Evolutionary conservation across 2,113 vertebrate genomes (phyloP).

Genomic region (Phocoena phocoena): DNA sequence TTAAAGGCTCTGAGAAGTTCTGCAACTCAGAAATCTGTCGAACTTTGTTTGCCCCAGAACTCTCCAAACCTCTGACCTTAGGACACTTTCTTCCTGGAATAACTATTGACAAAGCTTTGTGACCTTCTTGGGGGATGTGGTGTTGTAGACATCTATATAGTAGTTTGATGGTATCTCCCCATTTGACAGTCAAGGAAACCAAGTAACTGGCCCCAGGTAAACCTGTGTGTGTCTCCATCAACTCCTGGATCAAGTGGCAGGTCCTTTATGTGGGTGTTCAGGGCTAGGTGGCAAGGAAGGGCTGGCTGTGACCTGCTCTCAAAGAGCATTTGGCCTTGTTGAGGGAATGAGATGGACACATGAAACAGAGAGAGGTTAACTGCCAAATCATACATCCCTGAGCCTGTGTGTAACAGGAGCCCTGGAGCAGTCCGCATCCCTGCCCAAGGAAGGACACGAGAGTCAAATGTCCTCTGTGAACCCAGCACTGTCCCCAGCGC

Average conservation of each 20-base stretch:
- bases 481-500: neutral
- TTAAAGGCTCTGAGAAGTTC: constrained; percentile 24
- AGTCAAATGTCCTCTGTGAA: neutral
- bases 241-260: neutral
- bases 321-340: neutral
- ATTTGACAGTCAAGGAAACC: neutral
- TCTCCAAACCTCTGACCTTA: neutral
- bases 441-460: neutral
- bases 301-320: neutral
- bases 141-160: neutral
- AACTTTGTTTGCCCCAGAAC: neutral
- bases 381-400: neutral
- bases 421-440: neutral
- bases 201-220: neutral
- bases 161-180: neutral
- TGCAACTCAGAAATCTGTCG: neutral
- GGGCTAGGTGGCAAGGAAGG: neutral
- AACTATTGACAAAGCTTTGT: neutral
- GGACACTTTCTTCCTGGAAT: neutral
- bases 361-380: neutral
- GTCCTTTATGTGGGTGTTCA: neutral
- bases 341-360: neutral
- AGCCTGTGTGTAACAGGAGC: neutral
- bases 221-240: neutral
- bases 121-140: neutral